Evolutionary conservation across 2,888 invertebrate species (phyloP).

Genomic region (Agonopterix alstromeriana): DNA sequence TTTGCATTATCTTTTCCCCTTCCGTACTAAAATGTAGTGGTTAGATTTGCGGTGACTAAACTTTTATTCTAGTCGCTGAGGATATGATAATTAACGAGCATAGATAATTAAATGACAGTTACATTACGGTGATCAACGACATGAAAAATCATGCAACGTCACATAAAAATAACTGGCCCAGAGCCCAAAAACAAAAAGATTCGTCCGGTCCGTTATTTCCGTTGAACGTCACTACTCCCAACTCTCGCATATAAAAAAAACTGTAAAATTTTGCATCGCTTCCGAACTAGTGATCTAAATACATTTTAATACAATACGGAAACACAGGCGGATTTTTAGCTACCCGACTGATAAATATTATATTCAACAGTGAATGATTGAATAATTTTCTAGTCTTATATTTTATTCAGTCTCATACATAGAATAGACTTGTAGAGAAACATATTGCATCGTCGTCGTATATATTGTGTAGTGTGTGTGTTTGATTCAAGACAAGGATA

Average conservation of each 20-base stretch:
- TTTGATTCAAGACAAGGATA: no score
- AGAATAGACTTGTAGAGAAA: no score
- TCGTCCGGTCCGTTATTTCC: slow-evolving; percentile 26
- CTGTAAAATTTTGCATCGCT: not conserved
- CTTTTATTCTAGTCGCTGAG: no score
- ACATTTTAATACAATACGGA: no score
- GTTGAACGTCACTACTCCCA: slow-evolving; percentile 15
- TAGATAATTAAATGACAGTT: no score
- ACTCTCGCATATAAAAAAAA: not conserved
- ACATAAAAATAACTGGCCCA: slow-evolving; percentile 14
- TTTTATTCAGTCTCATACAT: no score
- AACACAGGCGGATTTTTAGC: not conserved
- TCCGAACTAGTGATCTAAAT: not conserved
- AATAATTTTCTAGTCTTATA: no score
- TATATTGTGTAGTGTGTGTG: no score
- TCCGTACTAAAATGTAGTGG: not conserved
- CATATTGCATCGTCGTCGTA: no score
- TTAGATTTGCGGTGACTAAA: no score
- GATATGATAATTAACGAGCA: no score
- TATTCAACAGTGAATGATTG: not conserved
- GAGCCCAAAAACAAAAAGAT: slow-evolving; percentile 20
- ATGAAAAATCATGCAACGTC: slow-evolving; percentile 13
- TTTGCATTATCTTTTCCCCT: no score
- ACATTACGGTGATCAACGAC: not conserved
- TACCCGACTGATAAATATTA: not conserved